Evolutionary conservation across 2,797 vertebrate species (phyloP).

Genomic region (Neomorphus geoffroyi): DNA sequence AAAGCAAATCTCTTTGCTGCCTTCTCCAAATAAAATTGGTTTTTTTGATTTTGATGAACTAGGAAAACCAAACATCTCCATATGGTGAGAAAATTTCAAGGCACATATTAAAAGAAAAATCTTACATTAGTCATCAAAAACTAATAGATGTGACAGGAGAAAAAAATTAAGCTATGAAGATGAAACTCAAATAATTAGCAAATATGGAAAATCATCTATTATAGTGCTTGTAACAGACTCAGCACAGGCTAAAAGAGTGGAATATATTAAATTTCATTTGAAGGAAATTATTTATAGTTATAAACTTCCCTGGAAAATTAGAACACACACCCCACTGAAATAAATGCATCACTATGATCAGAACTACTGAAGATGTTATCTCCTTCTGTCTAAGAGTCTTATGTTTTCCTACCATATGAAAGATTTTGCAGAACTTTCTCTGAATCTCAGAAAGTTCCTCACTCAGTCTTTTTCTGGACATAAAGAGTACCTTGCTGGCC

Average conservation of each 20-base stretch:
- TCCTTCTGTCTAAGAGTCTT: background rate
- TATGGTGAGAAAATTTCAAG: slow-evolving; percentile 37
- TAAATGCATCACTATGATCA: background rate
- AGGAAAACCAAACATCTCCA: slow-evolving; percentile 29
- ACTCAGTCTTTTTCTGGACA: background rate
- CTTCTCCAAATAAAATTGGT: background rate
- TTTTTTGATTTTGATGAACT: slow-evolving; percentile 43
- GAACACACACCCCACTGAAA: background rate
- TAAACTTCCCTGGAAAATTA: background rate
- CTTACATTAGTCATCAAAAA: slow-evolving; percentile 38
- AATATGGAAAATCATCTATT: slow-evolving; percentile 15
- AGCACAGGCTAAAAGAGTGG: background rate
- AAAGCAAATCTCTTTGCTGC: background rate
- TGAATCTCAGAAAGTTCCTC: background rate
- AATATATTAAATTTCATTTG: background rate
- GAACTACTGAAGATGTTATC: background rate
- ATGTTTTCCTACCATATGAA: background rate
- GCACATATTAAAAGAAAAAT: slow-evolving; percentile 15
- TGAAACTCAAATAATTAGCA: slow-evolving; percentile 43
- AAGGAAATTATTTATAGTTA: slow-evolving; percentile 2
- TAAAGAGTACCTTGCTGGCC: background rate
- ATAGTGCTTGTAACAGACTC: background rate
- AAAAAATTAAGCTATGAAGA: slow-evolving; percentile 36
- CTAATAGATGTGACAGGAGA: slow-evolving; percentile 10
- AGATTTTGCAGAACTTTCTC: background rate